Percentiles rank a stretch among this genome's conserved stretches.
These are phyloP conservation scores for Esox masquinongy DNA, from an alignment of 2,797 vertebrate species.

Conservation along the genomic window DNA sequence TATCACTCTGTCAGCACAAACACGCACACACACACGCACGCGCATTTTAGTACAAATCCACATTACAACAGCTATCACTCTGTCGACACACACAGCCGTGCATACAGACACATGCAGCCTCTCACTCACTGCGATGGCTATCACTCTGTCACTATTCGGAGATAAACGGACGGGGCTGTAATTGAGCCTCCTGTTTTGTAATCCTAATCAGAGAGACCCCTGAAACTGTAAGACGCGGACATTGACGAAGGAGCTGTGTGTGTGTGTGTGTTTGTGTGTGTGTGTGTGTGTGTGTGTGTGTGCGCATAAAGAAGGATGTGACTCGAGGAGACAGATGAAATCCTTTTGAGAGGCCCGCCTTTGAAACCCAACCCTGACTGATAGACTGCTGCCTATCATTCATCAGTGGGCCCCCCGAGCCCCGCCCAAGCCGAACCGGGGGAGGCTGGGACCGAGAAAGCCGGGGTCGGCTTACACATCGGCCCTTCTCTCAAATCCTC, in stretches of 20 bases:
- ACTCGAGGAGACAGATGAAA: no score
- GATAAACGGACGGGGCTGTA: slow-evolving; percentile 78
- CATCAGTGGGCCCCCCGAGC: not conserved
- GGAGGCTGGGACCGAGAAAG: not conserved
- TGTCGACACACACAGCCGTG: slow-evolving; percentile 17
- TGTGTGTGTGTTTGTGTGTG: no score
- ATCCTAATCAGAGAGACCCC: slow-evolving; percentile 80
- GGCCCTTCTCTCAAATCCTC: not conserved
- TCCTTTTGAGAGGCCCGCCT: no score
- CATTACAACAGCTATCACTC: no score
- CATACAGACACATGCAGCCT: not conserved
- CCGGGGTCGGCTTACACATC: not conserved
- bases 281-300: not conserved
- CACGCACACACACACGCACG: slow-evolving; percentile 5
- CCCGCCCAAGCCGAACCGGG: not conserved
- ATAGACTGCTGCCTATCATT: slow-evolving; percentile 3
- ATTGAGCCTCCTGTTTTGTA: slow-evolving; percentile 81
- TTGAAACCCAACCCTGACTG: slow-evolving; percentile 1
- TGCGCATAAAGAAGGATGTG: no score
- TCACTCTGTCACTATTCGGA: slow-evolving; percentile 72
- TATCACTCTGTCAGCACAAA: not conserved
- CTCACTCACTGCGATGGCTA: not conserved
- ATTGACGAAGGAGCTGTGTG: not conserved
- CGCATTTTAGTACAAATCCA: no score
- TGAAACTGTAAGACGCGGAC: slow-evolving; percentile 17